Evolutionary conservation across 53 echinoderm and acorn worm genomes (phyloP), one percentile per base, ranked within the genome.

Genomic region (Henricia sp.): DNA sequence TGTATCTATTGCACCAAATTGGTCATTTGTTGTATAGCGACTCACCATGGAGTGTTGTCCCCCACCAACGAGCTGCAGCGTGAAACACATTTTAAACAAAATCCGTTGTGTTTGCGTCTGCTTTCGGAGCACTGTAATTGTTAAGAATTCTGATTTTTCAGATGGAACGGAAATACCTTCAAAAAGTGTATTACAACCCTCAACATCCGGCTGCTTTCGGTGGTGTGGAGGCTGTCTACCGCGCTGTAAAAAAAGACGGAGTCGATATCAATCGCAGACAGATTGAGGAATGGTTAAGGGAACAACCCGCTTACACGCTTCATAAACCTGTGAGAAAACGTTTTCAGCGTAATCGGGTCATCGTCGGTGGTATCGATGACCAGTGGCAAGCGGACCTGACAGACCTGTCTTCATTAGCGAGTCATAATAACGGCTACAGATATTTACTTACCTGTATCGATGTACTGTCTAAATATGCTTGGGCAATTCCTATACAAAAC

Each of bases 1-100:
- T 3, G 30, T 50, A 6, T 51, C 6, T 39, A 14, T 54, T 30
- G 20, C 24, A 12, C 37, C 23, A 14, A 2, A 27, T n/a, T 4
- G 17, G 11, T 44, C 16, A 73, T 70, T 76, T 41, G 0, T 21
- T 11, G n/a, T n/a, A 29, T 25, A 24, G 1, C 14, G 0, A 0
- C 37, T 20, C 86, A 85, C 36, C 83, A 86, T 90, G 90, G 90
- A 76, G 59, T 71, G 90, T 71, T 78, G 85, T 71, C n/a, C n/a
- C n/a, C 60, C 54, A 2, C 80, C 58, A 40, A n/a, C 65, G 36
- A 35, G 36, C 52, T 64, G 82, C 54, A 11, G n/a, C 0, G 3
- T 57, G 35, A 50, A 50, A 52, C 51, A 72, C 14, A 32, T 72
- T n/a, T 19, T 36, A 10, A 52, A 21, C 33, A 72, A 23, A 52